These are phyloP conservation scores for Phyllotreta cruciferae DNA, from an alignment of 2,888 invertebrate species.

Conservation along the genomic window DNA sequence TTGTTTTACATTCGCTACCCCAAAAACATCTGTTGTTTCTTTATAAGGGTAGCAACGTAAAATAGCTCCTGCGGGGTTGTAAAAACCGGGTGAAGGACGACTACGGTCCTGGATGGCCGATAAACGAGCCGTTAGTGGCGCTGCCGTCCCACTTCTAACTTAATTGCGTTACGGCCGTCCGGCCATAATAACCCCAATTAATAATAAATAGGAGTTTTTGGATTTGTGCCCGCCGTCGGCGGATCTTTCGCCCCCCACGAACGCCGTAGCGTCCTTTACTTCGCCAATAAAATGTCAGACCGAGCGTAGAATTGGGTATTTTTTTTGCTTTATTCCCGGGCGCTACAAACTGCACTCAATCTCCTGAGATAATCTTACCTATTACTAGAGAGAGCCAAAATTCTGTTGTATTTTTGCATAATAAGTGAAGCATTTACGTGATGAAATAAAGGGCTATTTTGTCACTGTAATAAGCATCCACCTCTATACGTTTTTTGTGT, in stretches of 20 bases:
- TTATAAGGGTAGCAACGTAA: too few species aligned
- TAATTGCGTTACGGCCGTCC: constrained; percentile 23
- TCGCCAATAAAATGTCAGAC: constrained; percentile 17
- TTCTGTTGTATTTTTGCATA: too few species aligned
- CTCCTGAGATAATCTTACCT: not conserved
- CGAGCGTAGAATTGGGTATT: not conserved
- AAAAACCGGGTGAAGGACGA: too few species aligned
- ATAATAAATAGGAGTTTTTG: constrained; percentile 32
- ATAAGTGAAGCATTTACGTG: too few species aligned
- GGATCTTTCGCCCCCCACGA: constrained; percentile 6
- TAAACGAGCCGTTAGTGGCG: constrained; percentile 9
- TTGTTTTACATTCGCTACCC: too few species aligned
- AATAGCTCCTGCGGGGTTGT: too few species aligned
- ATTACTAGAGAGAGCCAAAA: too few species aligned
- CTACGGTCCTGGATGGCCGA: constrained; percentile 3
- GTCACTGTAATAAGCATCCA: too few species aligned
- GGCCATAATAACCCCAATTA: constrained; percentile 29
- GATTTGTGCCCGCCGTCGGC: constrained; percentile 10
- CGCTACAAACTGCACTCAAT: constrained; percentile 1
- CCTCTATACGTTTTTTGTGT: too few species aligned
- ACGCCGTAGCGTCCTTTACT: constrained; percentile 10
- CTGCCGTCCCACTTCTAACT: constrained; percentile 10
- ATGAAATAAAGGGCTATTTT: too few species aligned
- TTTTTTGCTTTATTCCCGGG: not conserved
- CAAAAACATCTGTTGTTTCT: too few species aligned